Evolutionary conservation across 1,140 invertebrate genomes (phyloP), one percentile per base, ranked within the genome.

Genomic region (Nebria ingens): DNA sequence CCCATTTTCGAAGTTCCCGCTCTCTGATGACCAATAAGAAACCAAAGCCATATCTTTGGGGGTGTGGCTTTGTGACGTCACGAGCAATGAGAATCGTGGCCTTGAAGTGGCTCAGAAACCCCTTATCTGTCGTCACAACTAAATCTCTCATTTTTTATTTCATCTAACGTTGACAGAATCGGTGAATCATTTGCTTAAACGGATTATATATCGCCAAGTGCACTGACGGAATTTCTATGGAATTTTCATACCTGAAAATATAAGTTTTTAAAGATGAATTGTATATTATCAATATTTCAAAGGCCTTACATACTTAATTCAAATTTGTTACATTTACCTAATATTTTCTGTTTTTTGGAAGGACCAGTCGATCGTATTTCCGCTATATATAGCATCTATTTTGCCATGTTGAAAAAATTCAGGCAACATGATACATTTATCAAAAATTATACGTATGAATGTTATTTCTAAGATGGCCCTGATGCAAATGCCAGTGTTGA

Each of bases 391-490:
- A 13, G 21, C 50, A 52, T 45, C 42, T 22, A 54, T 51, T 23
- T 52, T 56, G 20, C 42, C 55, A 52, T 56, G 45, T 3, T 29
- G 45, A 29, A 56, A 51, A 19, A 56, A 56, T 29, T 52, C 50
- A 29, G 52, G 23, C 49, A 56, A 52, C 55, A 29, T 56, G 34
- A 52, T 29, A 13, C 25, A 29, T 29, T 29, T 4, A 13, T 29
- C 4, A 29, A 29, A 29, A 29, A 29, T 6, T 6, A 29, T 29
- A 29, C 13, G 25, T 6, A 29, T 29, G 4, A 6, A 29, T 6
- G 25, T 29, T 13, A 29, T 29, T 29, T 29, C 25, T 29, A 13
- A 29, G 25, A 29, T 29, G 13, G 25, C 13, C 13, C 25, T 29
- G 25, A 29, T 29, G 25, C 13, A 29, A 29, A 13, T 29, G 25